Evolutionary conservation across 2,797 vertebrate genomes (phyloP).

Genomic region (Harpagifer antarcticus): DNA sequence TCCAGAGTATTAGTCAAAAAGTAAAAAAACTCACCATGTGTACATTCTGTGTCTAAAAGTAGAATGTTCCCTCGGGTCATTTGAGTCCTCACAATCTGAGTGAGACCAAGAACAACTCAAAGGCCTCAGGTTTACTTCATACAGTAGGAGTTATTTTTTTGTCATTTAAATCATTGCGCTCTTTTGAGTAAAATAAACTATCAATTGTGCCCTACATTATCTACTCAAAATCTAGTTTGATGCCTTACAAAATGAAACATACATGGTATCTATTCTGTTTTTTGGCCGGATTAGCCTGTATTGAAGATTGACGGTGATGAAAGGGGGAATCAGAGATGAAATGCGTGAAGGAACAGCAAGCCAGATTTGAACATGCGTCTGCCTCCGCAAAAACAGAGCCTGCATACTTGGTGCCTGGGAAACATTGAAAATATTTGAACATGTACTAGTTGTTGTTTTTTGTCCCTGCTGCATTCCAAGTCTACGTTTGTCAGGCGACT

Average conservation of each 20-base stretch:
- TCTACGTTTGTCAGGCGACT: slow-evolving; percentile 22
- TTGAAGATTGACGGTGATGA: too few species aligned
- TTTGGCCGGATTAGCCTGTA: too few species aligned
- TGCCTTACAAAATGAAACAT: neutral
- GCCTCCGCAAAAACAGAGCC: too few species aligned
- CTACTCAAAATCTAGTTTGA: neutral
- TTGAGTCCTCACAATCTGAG: neutral
- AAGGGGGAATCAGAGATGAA: too few species aligned
- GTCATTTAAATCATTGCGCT: neutral
- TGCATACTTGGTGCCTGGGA: neutral
- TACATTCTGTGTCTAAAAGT: neutral
- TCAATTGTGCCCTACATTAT: neutral
- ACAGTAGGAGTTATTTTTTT: fast-evolving
- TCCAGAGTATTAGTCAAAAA: neutral
- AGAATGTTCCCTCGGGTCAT: neutral
- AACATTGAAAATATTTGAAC: slow-evolving; percentile 31
- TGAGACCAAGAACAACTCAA: neutral
- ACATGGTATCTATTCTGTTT: neutral
- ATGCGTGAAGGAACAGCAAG: too few species aligned
- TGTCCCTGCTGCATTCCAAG: slow-evolving; percentile 18
- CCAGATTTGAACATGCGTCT: too few species aligned
- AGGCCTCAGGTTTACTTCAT: neutral
- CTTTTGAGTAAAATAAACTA: fast-evolving
- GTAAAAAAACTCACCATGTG: neutral
- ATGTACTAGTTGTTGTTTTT: neutral